Base-by-base conservation (phyloP, 1,140 invertebrate genomes). In the Mycetomoellerius zeteki region DNA sequence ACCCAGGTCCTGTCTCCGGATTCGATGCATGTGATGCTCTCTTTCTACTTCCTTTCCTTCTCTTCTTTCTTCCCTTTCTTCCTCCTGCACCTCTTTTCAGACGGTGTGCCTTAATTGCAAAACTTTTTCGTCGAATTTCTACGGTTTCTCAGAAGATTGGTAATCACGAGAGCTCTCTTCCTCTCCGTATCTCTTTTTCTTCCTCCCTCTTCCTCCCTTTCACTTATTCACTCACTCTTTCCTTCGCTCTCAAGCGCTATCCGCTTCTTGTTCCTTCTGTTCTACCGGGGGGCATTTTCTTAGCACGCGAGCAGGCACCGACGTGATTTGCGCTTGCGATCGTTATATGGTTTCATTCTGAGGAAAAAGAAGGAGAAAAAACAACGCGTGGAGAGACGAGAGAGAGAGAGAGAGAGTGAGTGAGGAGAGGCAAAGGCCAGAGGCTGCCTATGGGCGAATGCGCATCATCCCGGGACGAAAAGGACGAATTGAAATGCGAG, bases 61-160 rank as follows among this genome's bases (percentile, higher is more conserved):
- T 37, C 56, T 14, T 64, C 33, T 30, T 16, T 75, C 16, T n/a
- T 4, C 27, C 19, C 24, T 43, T 52, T 24, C 27, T 24, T 81
- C 37, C 67, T 37, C 10, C n/a, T 75, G 27, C 24, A 56, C 54
- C 27, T 12, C 12, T 12, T 65, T 8, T 67, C 43, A 27, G 37
- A 30, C 71, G 43, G 47, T 33, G 43, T 54, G 21, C 58, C 76
- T 62, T 88, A 88, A 88, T 88, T 86, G 75, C 82, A 88, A 88
- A 88, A 88, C 84, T 88, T 88, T 88, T 86, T 88, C 73, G 67
- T 77, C 58, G 58, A 88, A 85, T 86, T 60, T 78, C 85, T 80
- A 72, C 87, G 60, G 56, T 86, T 88, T 86, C 73, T 88, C 52
- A 62, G 64, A 82, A 88, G 71, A 81, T 88, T 86, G 64, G 62